Evolutionary conservation across 2,113 vertebrate species (phyloP), one percentile per base, ranked within the genome.

Genomic region (Agelaius tricolor): DNA sequence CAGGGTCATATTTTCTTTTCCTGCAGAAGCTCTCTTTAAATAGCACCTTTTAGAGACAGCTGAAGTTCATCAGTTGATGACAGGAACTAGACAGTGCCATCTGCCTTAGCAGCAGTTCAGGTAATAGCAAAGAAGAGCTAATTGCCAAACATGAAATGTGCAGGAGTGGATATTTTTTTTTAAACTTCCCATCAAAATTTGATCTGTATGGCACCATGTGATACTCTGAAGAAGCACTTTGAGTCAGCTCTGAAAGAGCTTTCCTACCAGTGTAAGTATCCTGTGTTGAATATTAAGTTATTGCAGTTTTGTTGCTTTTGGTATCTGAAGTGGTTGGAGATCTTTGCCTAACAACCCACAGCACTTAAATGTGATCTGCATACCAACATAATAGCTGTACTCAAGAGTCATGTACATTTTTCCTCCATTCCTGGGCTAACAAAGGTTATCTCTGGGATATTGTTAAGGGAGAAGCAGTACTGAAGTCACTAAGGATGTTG

Each of bases 51-150:
- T 85, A 79, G 87, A 95, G 87, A 89, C 74, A 91, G 91, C 26
- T 94, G 95, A 97, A 96, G 92, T 96, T 96, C 94, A 95, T 96
- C 96, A 93, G 62, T 24, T 82, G 93, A 92, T 95, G 94, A 92
- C 94, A 96, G 69, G 90, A 95, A 96, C 96, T 90, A 96, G 95
- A 95, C 83, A 78, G 66, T 95, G 79, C 96, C 96, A 97, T 96
- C 96, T 97, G 96, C 94, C 80, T 92, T 66, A 95, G 74, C 83
- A 95, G 92, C 73, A 96, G 80, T 94, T 94, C 95, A 97, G 94
- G 94, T 92, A 93, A 90, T 49, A 84, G 90, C 83, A 92, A 96
- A 90, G 72, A 90, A 93, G 86, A 90, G 57, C 22, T 94, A 95
- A 93, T 84, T 89, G 76, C 76, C 51, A 82, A 92, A 90, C 30